A percentile compares a stretch with the other conserved stretches of the same genome.
Conservation (phyloP, 2,113 vertebrate genomes). For the Spheniscus mendiculus region DNA sequence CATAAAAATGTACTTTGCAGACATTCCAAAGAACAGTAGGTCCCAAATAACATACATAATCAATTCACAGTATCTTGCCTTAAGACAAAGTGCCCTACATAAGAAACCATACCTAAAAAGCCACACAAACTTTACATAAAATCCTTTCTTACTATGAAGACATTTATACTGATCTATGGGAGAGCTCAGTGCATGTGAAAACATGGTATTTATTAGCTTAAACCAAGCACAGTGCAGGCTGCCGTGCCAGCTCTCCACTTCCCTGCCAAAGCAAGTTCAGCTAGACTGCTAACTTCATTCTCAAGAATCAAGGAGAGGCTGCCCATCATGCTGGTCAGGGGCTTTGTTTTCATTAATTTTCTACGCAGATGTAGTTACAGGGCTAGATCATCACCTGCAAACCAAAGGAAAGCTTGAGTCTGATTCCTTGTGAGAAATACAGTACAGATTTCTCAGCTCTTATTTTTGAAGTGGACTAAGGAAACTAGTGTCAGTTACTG, state of each 20-base stretch:
- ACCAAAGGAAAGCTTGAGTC: not conserved
- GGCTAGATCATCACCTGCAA: not conserved
- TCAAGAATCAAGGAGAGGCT: not conserved
- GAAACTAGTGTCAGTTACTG: not conserved
- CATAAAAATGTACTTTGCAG: not conserved
- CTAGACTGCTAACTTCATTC: not conserved
- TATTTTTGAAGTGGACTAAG: not conserved
- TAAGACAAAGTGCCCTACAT: conserved; percentile 38
- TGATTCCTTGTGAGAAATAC: not conserved
- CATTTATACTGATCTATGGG: not conserved
- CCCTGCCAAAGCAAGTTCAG: not conserved
- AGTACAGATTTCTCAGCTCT: not conserved
- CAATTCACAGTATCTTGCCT: conserved; percentile 57
- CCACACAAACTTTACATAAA: not conserved
- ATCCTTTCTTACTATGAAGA: not conserved
- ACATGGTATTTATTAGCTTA: not conserved
- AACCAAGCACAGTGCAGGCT: not conserved
- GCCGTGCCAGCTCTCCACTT: not conserved
- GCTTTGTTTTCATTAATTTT: not conserved
- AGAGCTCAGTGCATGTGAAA: not conserved
- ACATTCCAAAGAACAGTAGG: conserved; percentile 12
- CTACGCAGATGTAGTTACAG: not conserved
- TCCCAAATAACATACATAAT: not conserved
- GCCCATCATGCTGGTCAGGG: not conserved
- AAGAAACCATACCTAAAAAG: conserved; percentile 10